A percentile compares a stretch with the other conserved stretches of the same genome.
These are phyloP conservation scores for Hemicordylus capensis DNA, from an alignment of 2,113 vertebrate genomes.

Conservation along the genomic window DNA sequence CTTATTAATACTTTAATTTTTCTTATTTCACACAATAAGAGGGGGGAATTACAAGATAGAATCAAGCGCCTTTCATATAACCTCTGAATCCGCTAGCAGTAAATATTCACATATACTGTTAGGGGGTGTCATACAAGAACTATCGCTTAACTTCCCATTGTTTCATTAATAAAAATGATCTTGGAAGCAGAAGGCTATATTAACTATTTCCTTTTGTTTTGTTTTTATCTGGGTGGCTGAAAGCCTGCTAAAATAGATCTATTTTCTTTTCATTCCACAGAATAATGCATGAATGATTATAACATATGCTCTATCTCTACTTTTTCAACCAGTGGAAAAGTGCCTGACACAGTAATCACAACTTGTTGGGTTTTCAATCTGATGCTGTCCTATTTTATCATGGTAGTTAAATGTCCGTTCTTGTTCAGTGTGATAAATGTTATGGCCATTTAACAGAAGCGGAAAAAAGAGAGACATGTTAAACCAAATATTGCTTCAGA, in stretches of 20 bases:
- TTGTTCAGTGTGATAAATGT: conserved; percentile 93
- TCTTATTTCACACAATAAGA: conserved; percentile 33
- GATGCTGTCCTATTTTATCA: conserved; percentile 85
- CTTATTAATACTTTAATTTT: conserved; percentile 28
- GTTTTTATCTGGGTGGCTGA: conserved; percentile 69
- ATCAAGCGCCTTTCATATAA: conserved; percentile 24
- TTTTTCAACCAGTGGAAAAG: conserved; percentile 80
- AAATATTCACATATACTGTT: conserved; percentile 49
- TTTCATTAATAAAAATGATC: conserved; percentile 82
- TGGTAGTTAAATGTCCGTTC: conserved; percentile 85
- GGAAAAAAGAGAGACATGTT: conserved; percentile 90
- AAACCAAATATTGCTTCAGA: conserved; percentile 90
- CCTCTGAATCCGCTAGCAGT: conserved; percentile 46
- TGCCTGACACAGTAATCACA: conserved; percentile 88
- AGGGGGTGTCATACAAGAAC: conserved; percentile 44
- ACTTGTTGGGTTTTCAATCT: conserved; percentile 89
- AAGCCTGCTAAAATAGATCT: conserved; percentile 83
- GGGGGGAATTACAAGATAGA: not conserved
- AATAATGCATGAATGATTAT: conserved; percentile 87
- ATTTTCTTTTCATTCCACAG: conserved; percentile 83
- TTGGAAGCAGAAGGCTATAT: conserved; percentile 69
- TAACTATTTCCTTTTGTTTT: conserved; percentile 70
- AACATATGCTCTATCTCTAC: conserved; percentile 81
- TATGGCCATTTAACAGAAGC: conserved; percentile 91
- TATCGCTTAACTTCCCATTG: conserved; percentile 64